Evolutionary conservation across 2,113 vertebrate species (phyloP), one percentile per base, ranked within the genome.

Genomic region (Zosterops pallidus): DNA sequence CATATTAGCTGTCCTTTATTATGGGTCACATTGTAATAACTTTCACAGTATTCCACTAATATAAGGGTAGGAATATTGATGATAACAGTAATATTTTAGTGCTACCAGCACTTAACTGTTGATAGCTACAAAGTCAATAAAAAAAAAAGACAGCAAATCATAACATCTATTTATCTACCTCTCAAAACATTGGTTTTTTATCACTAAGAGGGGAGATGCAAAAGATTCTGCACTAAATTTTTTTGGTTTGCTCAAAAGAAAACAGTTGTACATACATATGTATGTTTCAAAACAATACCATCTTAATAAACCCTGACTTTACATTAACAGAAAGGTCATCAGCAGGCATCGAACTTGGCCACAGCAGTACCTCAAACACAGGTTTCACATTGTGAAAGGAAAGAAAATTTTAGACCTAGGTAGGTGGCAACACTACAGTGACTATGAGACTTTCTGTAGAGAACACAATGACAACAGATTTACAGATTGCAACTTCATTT

Each of bases 151-250:
- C 12, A 50, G 11, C 4, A 72, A 12, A 59, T 59, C 25, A 68
- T 39, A 55, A 13, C 5, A 64, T 16, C 20, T 6, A 14, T 35
- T 78, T 55, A 60, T 49, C 9, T 69, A 18, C 37, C 24, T 68
- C 37, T 49, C 21, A 60, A 76, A 90, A 52, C 15, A 44, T 20
- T 42, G 11, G 12, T 0, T 53, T 93, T 75, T 20, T n/a, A 37
- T 72, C 26, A 47, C 29, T 39, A 41, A 50, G 21, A 35, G 22
- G 12, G 14, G 6, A 14, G 6, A 41, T 74, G 49, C 3, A 83
- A 83, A 93, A 53, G 2, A 29, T 68, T 86, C 13, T 37, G 5
- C 0, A 1, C 3, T 4, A 6, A 2, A 1, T 47, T 7, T 77
- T n/a, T 60, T 19, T 5, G 21, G 68, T 88, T 74, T 46, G 24